A percentile compares a stretch with the other conserved stretches of the same genome.
These are phyloP conservation scores for Drosophila meridiana DNA, from an alignment of 2,888 invertebrate genomes.

Conservation along the genomic window DNA sequence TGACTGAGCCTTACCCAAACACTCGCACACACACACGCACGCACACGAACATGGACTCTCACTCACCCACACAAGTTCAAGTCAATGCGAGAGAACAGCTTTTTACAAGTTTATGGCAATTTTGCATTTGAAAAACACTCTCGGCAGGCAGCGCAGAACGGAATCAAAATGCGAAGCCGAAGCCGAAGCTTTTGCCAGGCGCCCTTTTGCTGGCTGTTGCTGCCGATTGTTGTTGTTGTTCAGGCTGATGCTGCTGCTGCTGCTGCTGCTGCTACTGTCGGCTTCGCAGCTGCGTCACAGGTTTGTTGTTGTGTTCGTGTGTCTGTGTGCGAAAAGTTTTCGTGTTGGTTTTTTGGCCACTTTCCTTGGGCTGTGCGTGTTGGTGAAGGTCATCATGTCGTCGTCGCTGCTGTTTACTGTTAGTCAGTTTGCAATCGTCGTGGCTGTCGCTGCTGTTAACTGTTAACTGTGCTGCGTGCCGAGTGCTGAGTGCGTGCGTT, in stretches of 20 bases:
- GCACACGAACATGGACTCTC: constrained; percentile 6
- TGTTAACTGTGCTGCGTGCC: constrained; percentile 19
- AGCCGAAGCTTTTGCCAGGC: constrained; percentile 61
- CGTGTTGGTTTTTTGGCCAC: constrained; percentile 52
- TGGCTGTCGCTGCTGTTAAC: constrained; percentile 44
- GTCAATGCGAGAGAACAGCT: constrained; percentile 37
- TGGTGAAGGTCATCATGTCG: constrained; percentile 83
- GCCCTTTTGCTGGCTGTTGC: constrained; percentile 37
- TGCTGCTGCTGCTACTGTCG: constrained; percentile 27
- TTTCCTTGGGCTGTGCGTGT: constrained; percentile 63
- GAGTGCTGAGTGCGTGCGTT: constrained; percentile 34
- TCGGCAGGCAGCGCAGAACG: constrained; percentile 48
- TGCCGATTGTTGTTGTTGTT: constrained; percentile 21
- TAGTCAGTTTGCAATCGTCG: constrained; percentile 54
- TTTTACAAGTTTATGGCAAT: constrained; percentile 66
- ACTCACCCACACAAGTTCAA: constrained; percentile 16
- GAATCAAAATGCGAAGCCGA: constrained; percentile 60
- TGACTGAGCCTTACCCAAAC: constrained; percentile 5
- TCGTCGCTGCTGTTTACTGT: constrained; percentile 57
- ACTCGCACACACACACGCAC: constrained; percentile 14
- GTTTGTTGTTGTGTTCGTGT: constrained; percentile 36
- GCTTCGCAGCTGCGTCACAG: constrained; percentile 49
- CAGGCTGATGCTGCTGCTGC: constrained; percentile 18
- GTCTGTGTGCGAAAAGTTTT: constrained; percentile 63
- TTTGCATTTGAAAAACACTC: constrained; percentile 73